phyloP scores from a whole-genome alignment of 35 echinoderm and acorn worm genomes.

The Apostichopus japonicus region DNA sequence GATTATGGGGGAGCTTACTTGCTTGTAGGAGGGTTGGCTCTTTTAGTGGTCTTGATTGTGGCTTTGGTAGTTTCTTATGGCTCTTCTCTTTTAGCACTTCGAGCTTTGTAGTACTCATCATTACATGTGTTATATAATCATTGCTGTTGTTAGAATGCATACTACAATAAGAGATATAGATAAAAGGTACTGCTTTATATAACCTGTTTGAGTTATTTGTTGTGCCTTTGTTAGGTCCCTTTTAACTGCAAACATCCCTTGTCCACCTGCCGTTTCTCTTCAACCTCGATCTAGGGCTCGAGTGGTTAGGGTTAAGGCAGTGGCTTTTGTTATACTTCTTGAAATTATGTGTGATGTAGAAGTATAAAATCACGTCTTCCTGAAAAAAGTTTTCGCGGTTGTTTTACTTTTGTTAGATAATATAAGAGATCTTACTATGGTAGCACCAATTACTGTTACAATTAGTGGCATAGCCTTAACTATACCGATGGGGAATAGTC shows the following conservation, averaged over 20 bases:
- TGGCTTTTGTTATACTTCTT: neutral
- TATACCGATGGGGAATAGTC: neutral
- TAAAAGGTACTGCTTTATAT: constrained; percentile 30
- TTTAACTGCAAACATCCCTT: neutral
- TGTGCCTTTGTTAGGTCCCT: neutral
- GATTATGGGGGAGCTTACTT: neutral
- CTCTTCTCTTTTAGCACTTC: neutral
- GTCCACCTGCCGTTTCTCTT: constrained; percentile 23
- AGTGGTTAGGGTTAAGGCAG: neutral
- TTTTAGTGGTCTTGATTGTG: neutral
- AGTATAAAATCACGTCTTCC: neutral
- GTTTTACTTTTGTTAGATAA: neutral
- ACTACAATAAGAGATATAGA: neutral
- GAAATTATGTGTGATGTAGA: neutral
- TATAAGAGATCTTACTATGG: neutral
- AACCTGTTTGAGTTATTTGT: constrained; percentile 1
- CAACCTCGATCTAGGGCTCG: constrained; percentile 39
- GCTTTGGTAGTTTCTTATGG: constrained; percentile 4
- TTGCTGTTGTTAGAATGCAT: neutral
- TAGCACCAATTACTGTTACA: neutral
- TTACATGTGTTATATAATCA: neutral
- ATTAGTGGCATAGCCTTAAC: constrained; percentile 47
- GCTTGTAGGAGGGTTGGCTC: neutral
- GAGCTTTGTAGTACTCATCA: constrained; percentile 3
- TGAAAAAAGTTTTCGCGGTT: neutral